Conservation (phyloP, 2,888 invertebrate species). For the Dasysyrphus tricinctus region DNA sequence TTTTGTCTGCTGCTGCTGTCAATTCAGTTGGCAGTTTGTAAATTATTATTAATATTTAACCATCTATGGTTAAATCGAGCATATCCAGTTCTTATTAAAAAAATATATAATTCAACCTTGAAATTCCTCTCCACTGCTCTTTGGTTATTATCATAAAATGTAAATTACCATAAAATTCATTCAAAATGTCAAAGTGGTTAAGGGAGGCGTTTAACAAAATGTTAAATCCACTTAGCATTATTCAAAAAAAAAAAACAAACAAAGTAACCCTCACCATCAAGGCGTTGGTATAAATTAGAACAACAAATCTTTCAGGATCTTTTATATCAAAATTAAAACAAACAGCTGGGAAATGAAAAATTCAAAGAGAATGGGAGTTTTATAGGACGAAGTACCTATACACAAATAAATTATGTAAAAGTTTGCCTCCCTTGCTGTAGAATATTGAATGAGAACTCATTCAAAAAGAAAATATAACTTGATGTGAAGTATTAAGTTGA, state of each 20-base stretch:
- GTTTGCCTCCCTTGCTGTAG: background rate
- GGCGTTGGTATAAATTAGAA: background rate
- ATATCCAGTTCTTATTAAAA: slow-evolving; percentile 39
- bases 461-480: background rate
- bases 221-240: slow-evolving; percentile 16
- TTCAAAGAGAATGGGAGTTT: no score
- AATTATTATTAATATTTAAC: background rate
- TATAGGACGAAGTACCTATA: background rate
- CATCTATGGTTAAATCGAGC: slow-evolving; percentile 40
- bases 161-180: slow-evolving; percentile 28
- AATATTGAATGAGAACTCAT: slow-evolving; percentile 6
- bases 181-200: slow-evolving; percentile 32
- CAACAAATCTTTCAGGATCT: background rate
- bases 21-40: background rate
- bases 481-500: background rate
- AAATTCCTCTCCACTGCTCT: background rate
- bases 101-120: slow-evolving; percentile 20
- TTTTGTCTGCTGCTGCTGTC: background rate
- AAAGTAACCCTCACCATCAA: background rate
- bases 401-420: background rate
- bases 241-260: background rate
- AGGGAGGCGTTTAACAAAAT: background rate
- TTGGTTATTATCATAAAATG: slow-evolving; percentile 8
- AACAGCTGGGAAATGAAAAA: background rate
- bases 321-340: slow-evolving; percentile 9